Conservation (phyloP, 2,888 invertebrate species). For the Euphydryas editha region DNA sequence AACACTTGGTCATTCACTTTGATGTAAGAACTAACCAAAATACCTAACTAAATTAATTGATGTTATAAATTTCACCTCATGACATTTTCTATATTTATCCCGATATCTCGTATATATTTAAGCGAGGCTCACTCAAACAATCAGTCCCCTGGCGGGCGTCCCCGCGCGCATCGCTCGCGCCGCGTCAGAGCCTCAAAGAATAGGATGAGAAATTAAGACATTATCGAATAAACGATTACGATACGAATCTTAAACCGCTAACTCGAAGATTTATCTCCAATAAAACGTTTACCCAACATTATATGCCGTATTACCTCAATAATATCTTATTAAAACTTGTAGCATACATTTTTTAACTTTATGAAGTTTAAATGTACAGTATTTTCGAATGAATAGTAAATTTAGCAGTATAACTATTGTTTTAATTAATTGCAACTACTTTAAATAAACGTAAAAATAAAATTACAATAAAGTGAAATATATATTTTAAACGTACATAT, state of each 20-base stretch:
- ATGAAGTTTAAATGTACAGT: no score
- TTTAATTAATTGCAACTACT: no score
- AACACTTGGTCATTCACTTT: background rate
- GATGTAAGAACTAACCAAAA: background rate
- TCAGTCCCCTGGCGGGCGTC: background rate
- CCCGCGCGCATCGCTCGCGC: background rate
- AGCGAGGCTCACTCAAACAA: background rate
- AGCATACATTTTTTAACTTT: no score
- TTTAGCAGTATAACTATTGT: no score
- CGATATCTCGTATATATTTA: background rate
- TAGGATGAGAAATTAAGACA: background rate
- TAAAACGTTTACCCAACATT: background rate
- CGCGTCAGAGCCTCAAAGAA: background rate
- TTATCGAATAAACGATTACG: background rate
- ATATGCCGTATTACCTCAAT: background rate
- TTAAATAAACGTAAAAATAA: no score
- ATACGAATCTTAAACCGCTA: background rate
- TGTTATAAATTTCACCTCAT: background rate
- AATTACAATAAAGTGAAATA: no score
- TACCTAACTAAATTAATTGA: background rate
- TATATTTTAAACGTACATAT: no score
- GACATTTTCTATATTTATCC: background rate
- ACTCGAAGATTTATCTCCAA: background rate
- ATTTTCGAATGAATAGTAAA: no score
- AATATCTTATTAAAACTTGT: background rate